Conservation (phyloP, 2,888 invertebrate species). For the Drosophila picticornis region DNA sequence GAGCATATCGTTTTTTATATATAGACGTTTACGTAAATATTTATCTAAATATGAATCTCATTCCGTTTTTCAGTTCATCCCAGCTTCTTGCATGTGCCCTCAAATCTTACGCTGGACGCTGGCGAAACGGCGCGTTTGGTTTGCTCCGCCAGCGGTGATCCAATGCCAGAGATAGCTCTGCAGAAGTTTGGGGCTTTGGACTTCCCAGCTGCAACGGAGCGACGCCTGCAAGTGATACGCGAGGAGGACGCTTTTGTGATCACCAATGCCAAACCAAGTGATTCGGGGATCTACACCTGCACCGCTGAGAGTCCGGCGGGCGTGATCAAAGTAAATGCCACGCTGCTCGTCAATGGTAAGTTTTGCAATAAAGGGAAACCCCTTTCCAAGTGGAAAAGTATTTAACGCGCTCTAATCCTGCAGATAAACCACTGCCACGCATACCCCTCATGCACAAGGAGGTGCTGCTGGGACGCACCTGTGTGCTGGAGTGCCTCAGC, state of each 20-base stretch:
- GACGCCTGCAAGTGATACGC: slow-evolving; percentile 96
- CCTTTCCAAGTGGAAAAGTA: neutral
- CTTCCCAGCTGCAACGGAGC: slow-evolving; percentile 97
- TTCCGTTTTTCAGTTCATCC: slow-evolving; percentile 90
- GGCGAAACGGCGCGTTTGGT: slow-evolving; percentile 95
- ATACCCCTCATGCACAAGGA: slow-evolving; percentile 90
- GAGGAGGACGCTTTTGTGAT: slow-evolving; percentile 97
- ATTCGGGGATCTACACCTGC: slow-evolving; percentile 97
- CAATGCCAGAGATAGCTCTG: slow-evolving; percentile 95
- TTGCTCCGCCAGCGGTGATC: slow-evolving; percentile 96
- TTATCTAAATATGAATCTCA: neutral
- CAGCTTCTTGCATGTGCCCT: slow-evolving; percentile 92
- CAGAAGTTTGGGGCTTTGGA: slow-evolving; percentile 97
- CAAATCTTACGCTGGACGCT: slow-evolving; percentile 93
- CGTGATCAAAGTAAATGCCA: slow-evolving; percentile 93
- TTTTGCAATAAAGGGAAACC: neutral
- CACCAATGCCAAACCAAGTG: slow-evolving; percentile 94
- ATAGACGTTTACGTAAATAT: too few relatives aligned
- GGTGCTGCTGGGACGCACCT: slow-evolving; percentile 92
- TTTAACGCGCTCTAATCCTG: neutral
- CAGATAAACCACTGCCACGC: slow-evolving; percentile 94
- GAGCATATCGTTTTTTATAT: neutral
- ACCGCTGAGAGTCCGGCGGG: slow-evolving; percentile 96
- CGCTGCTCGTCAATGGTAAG: slow-evolving; percentile 89
- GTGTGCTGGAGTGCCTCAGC: slow-evolving; percentile 92